Conservation (phyloP, 2,888 invertebrate genomes). For the Myathropa florea region DNA sequence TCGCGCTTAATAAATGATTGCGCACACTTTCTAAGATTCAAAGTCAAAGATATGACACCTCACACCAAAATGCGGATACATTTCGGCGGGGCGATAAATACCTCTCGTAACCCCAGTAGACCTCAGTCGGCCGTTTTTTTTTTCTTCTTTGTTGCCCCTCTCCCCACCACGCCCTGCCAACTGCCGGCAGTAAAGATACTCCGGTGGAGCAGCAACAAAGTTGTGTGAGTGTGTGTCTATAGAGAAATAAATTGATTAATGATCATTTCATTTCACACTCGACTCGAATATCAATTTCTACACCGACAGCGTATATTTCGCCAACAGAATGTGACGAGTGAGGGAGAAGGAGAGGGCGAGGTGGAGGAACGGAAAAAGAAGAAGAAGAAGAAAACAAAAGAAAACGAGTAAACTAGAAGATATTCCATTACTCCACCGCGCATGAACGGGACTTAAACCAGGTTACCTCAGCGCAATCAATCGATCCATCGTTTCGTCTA, state of each 20-base stretch:
- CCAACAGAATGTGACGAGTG: constrained; percentile 14
- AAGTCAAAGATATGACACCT: constrained; percentile 42
- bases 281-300: constrained; percentile 63
- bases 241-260: constrained; percentile 66
- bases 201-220: background rate
- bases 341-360: background rate
- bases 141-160: background rate
- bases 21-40: constrained; percentile 61
- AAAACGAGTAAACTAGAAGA: constrained; percentile 39
- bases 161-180: background rate
- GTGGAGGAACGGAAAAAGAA: too few relatives aligned
- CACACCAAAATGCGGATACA: constrained; percentile 49
- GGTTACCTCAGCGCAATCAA: constrained; percentile 54
- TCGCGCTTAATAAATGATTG: constrained; percentile 40
- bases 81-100: constrained; percentile 48
- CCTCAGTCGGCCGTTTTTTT: constrained; percentile 37
- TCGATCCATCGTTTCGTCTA: constrained; percentile 54
- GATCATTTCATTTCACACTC: constrained; percentile 69
- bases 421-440: constrained; percentile 54
- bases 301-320: constrained; percentile 55
- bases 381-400: background rate
- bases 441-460: constrained; percentile 58
- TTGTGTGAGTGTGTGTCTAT: constrained; percentile 1
- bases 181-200: background rate
- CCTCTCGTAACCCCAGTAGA: constrained; percentile 62